Evolutionary conservation across 2,113 vertebrate species (phyloP).

Genomic region (Camelus dromedarius): DNA sequence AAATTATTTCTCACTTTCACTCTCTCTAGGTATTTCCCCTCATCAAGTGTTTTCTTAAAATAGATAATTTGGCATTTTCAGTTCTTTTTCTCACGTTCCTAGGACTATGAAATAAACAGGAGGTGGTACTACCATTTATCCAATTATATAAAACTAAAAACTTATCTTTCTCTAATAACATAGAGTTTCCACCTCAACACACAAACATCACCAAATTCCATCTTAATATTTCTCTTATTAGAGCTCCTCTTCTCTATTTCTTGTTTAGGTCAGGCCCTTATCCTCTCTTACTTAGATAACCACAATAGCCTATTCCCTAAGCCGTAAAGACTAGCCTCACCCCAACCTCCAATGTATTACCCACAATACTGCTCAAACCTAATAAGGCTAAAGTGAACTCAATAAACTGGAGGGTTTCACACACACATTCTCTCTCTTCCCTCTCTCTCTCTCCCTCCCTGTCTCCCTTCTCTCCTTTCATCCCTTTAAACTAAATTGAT

Average conservation of each 20-base stretch:
- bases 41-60: background rate
- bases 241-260: background rate
- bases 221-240: background rate
- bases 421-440: background rate
- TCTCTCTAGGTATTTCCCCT: background rate
- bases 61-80: conserved; percentile 11
- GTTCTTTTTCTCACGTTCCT: background rate
- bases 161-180: background rate
- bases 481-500: background rate
- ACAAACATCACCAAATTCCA: background rate
- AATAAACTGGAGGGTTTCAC: background rate
- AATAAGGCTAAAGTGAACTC: conserved; percentile 1
- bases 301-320: background rate
- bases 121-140: background rate
- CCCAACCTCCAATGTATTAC: background rate
- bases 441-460: background rate
- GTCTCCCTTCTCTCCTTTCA: background rate
- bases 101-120: background rate
- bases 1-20: conserved; percentile 30
- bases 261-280: background rate
- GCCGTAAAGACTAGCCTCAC: background rate
- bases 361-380: background rate
- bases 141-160: background rate
- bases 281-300: background rate
- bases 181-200: background rate